These are phyloP conservation scores for Tinamus guttatus DNA, from an alignment of 2,113 vertebrate genomes.

Conservation along the genomic window DNA sequence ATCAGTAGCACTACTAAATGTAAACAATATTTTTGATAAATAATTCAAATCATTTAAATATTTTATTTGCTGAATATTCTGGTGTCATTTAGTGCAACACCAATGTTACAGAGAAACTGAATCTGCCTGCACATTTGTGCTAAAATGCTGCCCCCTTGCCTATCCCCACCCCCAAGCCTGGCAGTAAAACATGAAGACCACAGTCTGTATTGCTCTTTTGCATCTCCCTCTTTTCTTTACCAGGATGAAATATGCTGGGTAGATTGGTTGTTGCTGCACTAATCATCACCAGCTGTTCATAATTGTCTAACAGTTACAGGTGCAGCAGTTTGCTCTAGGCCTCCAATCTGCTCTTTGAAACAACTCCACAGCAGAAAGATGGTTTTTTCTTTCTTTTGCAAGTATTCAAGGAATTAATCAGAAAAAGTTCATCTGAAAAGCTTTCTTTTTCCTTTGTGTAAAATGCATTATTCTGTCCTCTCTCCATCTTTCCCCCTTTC, in stretches of 20 bases:
- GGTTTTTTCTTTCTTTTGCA: background rate
- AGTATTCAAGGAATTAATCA: background rate
- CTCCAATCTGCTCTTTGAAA: constrained; percentile 1
- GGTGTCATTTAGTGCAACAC: background rate
- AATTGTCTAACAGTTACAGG: constrained; percentile 27
- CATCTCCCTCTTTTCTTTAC: background rate
- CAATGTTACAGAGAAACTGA: background rate
- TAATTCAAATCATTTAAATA: background rate
- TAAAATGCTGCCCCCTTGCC: background rate
- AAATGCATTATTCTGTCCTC: background rate
- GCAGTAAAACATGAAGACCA: background rate
- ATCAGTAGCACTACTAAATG: background rate
- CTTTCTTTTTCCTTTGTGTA: background rate
- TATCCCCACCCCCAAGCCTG: background rate
- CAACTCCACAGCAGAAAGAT: constrained; percentile 3
- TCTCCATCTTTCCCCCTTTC: background rate
- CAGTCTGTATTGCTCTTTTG: background rate
- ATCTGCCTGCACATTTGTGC: background rate
- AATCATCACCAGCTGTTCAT: constrained; percentile 41
- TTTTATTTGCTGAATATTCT: background rate
- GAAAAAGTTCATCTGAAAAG: background rate
- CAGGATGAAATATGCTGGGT: background rate
- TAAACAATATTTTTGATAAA: background rate
- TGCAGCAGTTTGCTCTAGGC: constrained; percentile 24
- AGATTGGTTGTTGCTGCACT: background rate